Evolutionary conservation across 2,113 vertebrate genomes (phyloP).

Genomic region (Dasypus novemcinctus): DNA sequence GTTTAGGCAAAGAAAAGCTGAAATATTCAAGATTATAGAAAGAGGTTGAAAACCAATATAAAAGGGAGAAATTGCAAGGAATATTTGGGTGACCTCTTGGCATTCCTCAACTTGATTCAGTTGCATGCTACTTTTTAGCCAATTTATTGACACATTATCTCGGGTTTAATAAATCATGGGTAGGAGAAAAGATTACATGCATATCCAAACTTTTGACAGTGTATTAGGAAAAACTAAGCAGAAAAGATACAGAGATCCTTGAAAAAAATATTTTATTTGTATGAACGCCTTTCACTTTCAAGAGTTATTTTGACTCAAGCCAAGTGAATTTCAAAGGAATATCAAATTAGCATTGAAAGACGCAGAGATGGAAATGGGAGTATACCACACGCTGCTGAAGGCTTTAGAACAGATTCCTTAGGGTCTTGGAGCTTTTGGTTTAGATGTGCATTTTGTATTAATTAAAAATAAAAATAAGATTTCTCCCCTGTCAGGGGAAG

Average conservation of each 20-base stretch:
- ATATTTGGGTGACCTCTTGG: not conserved
- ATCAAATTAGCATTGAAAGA: conserved; percentile 66
- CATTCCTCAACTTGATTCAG: not conserved
- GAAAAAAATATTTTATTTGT: conserved; percentile 66
- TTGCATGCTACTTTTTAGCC: not conserved
- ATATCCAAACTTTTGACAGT: conserved; percentile 26
- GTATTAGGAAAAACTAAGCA: not conserved
- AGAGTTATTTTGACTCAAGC: conserved; percentile 49
- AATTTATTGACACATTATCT: not conserved
- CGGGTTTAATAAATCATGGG: not conserved
- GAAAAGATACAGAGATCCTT: conserved; percentile 29
- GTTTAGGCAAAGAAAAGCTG: not conserved
- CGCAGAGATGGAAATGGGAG: conserved; percentile 52
- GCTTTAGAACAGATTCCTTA: conserved; percentile 68
- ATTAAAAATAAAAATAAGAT: conserved; percentile 75
- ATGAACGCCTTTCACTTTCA: conserved; percentile 44
- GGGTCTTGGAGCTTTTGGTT: conserved; percentile 69
- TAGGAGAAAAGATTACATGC: not conserved
- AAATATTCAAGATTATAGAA: not conserved
- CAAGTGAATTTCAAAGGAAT: conserved; percentile 75
- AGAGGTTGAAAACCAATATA: not conserved
- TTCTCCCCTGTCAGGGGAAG: conserved; percentile 59
- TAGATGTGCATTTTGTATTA: conserved; percentile 67
- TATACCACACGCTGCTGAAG: conserved; percentile 38
- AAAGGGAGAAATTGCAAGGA: not conserved